Conservation (phyloP, 2,888 invertebrate genomes). For the Caenorhabditis sp. region DNA sequence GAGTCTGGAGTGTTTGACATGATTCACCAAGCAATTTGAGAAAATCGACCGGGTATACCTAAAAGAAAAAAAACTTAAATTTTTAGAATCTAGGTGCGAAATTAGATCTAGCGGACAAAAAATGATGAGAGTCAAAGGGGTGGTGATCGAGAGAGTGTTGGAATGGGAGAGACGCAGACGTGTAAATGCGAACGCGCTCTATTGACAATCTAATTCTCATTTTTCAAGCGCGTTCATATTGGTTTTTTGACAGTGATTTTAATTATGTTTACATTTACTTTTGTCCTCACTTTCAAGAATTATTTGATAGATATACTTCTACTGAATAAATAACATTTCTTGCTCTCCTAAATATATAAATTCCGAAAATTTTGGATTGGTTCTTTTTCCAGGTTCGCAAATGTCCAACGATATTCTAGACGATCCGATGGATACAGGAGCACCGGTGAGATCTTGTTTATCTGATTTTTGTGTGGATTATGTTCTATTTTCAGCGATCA, state of each 20-base stretch:
- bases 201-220: neutral
- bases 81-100: conserved; percentile 4
- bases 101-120: neutral
- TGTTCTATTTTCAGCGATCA: neutral
- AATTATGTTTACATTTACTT: too few species aligned
- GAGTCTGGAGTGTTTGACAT: conserved; percentile 48
- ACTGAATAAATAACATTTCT: too few species aligned
- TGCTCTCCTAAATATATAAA: too few species aligned
- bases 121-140: neutral
- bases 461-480: neutral
- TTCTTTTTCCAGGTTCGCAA: conserved; percentile 1
- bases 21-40: neutral
- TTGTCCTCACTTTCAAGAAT: too few species aligned
- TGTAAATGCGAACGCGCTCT: conserved; percentile 40
- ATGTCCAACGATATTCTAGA: conserved; percentile 52
- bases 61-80: neutral
- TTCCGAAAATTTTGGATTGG: too few species aligned
- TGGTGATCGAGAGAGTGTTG: conserved; percentile 11
- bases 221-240: neutral
- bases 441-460: conserved; percentile 10
- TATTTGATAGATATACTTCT: too few species aligned
- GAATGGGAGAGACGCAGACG: conserved; percentile 23
- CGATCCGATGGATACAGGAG: conserved; percentile 60
- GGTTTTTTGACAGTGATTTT: neutral
- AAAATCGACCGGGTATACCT: neutral